Conservation (phyloP, 2,113 vertebrate genomes). For the Bombycilla garrulus region DNA sequence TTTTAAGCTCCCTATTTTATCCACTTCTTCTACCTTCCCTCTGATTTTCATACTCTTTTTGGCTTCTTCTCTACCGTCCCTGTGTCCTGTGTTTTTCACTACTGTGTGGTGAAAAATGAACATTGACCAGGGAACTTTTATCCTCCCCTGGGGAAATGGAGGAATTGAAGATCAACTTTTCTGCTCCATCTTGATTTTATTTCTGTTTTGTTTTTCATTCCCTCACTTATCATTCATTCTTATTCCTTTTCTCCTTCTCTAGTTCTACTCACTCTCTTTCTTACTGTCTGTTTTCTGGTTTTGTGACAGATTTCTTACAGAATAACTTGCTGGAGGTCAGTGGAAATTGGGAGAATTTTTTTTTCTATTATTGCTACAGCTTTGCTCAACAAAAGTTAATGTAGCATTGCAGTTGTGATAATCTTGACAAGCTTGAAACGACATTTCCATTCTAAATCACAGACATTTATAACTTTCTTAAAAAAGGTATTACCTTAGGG, state of each 20-base stretch:
- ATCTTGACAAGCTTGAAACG: neutral
- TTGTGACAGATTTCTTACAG: neutral
- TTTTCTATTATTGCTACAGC: neutral
- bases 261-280: neutral
- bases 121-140: neutral
- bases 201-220: neutral
- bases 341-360: neutral
- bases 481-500: slow-evolving; percentile 8
- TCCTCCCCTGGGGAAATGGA: neutral
- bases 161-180: neutral
- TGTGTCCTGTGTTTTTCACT: neutral
- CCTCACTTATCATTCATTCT: neutral
- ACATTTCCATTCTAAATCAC: slow-evolving; percentile 25
- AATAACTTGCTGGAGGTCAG: neutral
- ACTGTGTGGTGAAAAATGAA: neutral
- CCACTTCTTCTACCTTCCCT: neutral
- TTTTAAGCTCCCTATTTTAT: neutral
- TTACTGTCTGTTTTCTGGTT: neutral
- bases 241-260: neutral
- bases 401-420: neutral
- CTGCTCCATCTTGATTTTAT: neutral
- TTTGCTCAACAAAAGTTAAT: neutral
- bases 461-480: neutral
- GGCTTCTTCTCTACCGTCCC: neutral
- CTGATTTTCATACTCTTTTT: neutral